Evolutionary conservation across 2,797 vertebrate species (phyloP).

Genomic region (Dermochelys coriacea): DNA sequence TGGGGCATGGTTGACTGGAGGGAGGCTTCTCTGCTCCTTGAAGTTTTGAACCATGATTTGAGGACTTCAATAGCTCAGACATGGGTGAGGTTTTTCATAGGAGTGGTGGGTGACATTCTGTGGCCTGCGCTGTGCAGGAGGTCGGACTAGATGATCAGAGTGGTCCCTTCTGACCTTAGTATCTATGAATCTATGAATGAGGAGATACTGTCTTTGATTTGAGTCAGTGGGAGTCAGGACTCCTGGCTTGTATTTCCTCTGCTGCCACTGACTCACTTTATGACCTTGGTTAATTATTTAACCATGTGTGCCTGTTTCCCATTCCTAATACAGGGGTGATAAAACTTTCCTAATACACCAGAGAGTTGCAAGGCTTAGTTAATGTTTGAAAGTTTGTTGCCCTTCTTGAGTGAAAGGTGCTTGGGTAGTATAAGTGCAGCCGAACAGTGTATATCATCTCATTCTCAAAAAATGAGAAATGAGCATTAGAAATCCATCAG

Average conservation of each 20-base stretch:
- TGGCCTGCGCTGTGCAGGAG: no score
- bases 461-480: background rate
- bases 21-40: no score
- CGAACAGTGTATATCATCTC: background rate
- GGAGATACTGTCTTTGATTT: background rate
- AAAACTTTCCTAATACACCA: background rate
- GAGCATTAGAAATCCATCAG: background rate
- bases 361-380: background rate
- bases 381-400: background rate
- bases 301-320: fast-evolving
- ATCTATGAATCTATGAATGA: no score
- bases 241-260: slow-evolving; percentile 14
- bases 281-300: fast-evolving
- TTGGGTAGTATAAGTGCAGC: background rate
- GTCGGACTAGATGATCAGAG: no score
- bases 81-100: no score
- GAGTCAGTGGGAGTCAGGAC: background rate
- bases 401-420: background rate
- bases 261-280: fast-evolving
- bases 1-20: no score
- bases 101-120: no score
- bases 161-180: no score
- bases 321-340: background rate
- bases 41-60: no score
- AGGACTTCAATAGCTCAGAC: no score